Evolutionary conservation across 2,797 vertebrate species (phyloP), one percentile per base, ranked within the genome.

Genomic region (Dendrocincla fuliginosa): DNA sequence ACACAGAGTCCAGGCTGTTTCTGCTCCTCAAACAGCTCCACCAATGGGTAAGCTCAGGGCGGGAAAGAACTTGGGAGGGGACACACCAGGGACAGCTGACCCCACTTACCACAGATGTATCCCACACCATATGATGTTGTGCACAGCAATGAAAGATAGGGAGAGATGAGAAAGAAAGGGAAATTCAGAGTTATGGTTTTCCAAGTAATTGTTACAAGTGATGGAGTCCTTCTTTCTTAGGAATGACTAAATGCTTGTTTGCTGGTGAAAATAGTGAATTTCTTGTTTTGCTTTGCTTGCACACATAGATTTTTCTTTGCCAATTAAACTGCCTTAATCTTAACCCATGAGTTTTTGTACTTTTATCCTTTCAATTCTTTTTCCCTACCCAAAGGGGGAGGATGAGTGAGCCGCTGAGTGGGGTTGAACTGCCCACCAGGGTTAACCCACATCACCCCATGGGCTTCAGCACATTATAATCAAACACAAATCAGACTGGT

Each of bases 261-360:
- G 32, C 20, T 65, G 19, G 24, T 49, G 16, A 18, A 77, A 73
- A 20, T 28, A 30, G 16, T 19, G 30, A 80, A 77, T 89, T 63
- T 20, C 20, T 63, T 59, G 15, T 28, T 87, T 88, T 57, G 13
- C 10, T 65, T 81, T 78, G 32, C 44, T 84, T 61, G 16, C 23
- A 32, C 1, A 4, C 0, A 1, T 5, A 49, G 32, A 6, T 49
- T 76, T 68, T 91, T 10, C 49, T 74, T 69, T 81, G 55, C 12
- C 20, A 56, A 1, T 87, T 60, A 47, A 65, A 56, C 25, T 35
- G 8, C 19, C 27, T 52, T 77, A 52, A 20, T 60, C 32, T 57
- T 50, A 83, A 24, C 3, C 3, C 20, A 20, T 0, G 0, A 47
- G 14, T 7, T 79, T 86, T 86, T 33, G 7, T 6, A 33, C n/a